Evolutionary conservation across 1,140 invertebrate species (phyloP), one percentile per base, ranked within the genome.

Genomic region (Linepithema humile): DNA sequence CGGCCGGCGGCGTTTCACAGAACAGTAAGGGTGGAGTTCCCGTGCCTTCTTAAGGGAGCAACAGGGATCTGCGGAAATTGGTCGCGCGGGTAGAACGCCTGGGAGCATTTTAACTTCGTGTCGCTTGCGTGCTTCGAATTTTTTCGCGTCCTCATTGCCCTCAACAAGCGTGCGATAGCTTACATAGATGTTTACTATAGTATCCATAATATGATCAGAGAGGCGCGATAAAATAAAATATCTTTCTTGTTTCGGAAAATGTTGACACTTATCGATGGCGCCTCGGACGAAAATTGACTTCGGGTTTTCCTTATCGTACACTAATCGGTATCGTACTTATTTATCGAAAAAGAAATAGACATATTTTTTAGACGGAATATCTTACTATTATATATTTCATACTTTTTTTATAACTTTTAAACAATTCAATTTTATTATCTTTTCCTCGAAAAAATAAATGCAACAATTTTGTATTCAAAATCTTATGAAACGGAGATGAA

Each of bases 11-110:
- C 35, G n/a, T 69, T 78, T 45, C 23, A 20, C 7, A 55, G 45
- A 55, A 53, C 32, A 2, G 29, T n/a, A 15, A 29, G 59, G 40
- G 32, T 40, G 59, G 17, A 77, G 45, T 65, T 23, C 59, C n/a
- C n/a, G n/a, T 59, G 23, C 35, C 70, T 43, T 48, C 64, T 70
- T 80, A 17, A 43, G 38, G 64, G 50, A 40, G 74, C 15, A 64
- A 35, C 40, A 50, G 62, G 26, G 35, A 67, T 69, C 62, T 29
- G 32, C 17, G 75, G n/a, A 15, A 80, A 80, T 55, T 55, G 35
- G 32, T 35, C 60, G 32, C 23, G 17, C 48, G 29, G 40, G 59
- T 9, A 17, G 12, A n/a, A 40, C 17, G 7, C 38, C 1, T 17
- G 23, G 12, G 48, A 69, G 38, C 26, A n/a, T 43, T 69, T 69